phyloP scores from a whole-genome alignment of 1,140 invertebrate species.

The Onthophagus taurus region DNA sequence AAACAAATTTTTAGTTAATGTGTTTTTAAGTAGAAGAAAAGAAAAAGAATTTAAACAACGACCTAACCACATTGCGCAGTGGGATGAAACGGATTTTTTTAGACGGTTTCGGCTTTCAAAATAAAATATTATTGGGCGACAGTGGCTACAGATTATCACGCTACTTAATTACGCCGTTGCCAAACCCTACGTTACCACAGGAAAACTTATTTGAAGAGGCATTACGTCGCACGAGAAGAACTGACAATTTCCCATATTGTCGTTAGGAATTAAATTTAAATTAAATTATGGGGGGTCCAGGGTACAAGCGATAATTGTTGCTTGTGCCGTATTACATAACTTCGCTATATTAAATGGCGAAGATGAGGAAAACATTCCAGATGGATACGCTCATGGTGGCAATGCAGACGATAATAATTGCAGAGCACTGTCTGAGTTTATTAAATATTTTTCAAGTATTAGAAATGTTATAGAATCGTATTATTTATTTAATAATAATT shows the following conservation, averaged over 20 bases:
- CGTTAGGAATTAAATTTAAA: too few species aligned
- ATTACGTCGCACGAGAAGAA: slow-evolving; percentile 34
- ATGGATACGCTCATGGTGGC: neutral
- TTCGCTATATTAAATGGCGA: slow-evolving; percentile 19
- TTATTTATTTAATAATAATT: too few species aligned
- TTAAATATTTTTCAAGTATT: neutral
- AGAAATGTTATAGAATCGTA: too few species aligned
- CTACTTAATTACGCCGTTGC: slow-evolving; percentile 26
- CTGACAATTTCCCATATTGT: slow-evolving; percentile 33
- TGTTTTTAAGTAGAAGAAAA: too few species aligned
- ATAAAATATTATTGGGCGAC: too few species aligned
- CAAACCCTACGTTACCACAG: slow-evolving; percentile 18
- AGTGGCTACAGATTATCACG: slow-evolving; percentile 11
- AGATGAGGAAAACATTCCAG: too few species aligned
- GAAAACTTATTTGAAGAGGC: slow-evolving; percentile 27
- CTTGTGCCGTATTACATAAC: slow-evolving; percentile 35
- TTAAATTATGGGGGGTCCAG: too few species aligned
- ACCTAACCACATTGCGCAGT: too few species aligned
- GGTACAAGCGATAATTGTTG: slow-evolving; percentile 28
- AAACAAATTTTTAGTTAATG: too few species aligned
- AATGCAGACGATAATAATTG: neutral
- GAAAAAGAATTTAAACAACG: too few species aligned
- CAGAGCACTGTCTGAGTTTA: neutral
- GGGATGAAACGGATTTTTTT: too few species aligned
- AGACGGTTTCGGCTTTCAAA: too few species aligned